Base-by-base conservation (phyloP, 1,140 invertebrate species). In the Babylonia areolata region DNA sequence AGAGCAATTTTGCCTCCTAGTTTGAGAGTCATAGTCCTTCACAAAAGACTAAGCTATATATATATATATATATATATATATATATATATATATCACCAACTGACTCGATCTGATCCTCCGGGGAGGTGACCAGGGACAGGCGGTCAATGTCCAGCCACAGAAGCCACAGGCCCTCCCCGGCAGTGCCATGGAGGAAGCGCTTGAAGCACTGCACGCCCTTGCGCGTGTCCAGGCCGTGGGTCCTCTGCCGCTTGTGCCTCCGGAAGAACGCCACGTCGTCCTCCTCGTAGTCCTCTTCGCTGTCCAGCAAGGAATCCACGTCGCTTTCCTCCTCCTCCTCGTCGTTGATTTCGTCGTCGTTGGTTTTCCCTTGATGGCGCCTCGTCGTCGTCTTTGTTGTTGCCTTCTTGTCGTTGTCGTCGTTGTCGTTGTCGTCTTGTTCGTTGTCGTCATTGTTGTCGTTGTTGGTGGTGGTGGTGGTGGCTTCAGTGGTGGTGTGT, bases 281-380 rank as follows among this genome's bases (percentile, higher is more conserved):
- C 69, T 93, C 93, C 81, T 94, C 93, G 87, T 93, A 93, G 89
- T 94, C 93, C 37, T 94, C 93, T n/a, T 94, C 93, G 89, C 92
- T 93, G 80, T 92, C 91, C 11, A 94, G 86, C 31, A 93, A 84
- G 0, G 92, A 93, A 86, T 94, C 93, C 5, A 90, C 92, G 86
- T 93, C 93, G 90, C 91, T 92, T 54, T 93, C 93, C 33, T 92
- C 90, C 28, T 87, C 75, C 5, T 31, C 75, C 46, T 85, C 83
- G 31, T 12, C 33, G 9, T 71, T 28, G 20, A 20, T 20, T 51
- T 6, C 0, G 12, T 6, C 58, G 12, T 11, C 2, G 9, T 23
- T 64, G 20, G 9, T 6, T 64, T 5, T 23, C 58, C 58, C 28
- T 2, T 23, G 0, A n/a, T 64, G 12, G 5, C 12, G 58, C 58